Evolutionary conservation across 92 coral and sea anemone species (phyloP), one percentile per base, ranked within the genome.

Genomic region (Umimayanthus chanpuru): DNA sequence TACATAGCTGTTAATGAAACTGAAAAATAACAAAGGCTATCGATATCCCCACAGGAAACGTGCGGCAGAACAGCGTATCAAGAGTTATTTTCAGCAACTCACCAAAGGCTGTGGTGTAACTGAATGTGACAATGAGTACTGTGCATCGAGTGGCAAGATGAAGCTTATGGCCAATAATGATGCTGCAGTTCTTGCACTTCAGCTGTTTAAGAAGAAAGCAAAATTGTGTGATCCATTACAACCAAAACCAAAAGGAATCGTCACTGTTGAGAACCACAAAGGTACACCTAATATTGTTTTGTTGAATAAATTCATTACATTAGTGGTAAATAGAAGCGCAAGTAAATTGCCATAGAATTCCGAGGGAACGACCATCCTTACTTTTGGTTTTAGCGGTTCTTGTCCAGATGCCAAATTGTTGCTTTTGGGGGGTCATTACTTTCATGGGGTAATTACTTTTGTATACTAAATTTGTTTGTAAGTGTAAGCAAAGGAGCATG

Each of bases 61-160:
- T 79, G 97, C 95, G 67, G 97, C 94, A 28, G 95, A 95, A 88
- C 93, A 92, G 40, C 90, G 89, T 70, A 96, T 97, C 61, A 92
- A 92, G 88, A 87, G 93, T 81, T 97, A 97, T 85, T 97, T 94
- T 77, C 92, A 87, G 92, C 99, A 95, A 82, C 94, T 97, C 47
- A 97, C 99, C 20, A 90, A 92, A 85, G 99, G 99, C 18, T 97
- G 99, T 94, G 99, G 98, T 4, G 77, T 73, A 3, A 32, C 70
- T 23, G 89, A 82, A 16, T 97, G 99, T 82, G 87, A 64, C 81
- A 97, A 97, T 89, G 95, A 97, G 90, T 90, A 90, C 89, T 97
- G 99, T 92, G 99, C 97, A 29, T 95, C 98, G 11, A 96, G 96
- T 87, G 96, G 98, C 44, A 88, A 94, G 65, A 85, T 91, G 77